These are phyloP conservation scores for Chaunax sp. DNA, from an alignment of 2,797 vertebrate genomes.

Conservation along the genomic window DNA sequence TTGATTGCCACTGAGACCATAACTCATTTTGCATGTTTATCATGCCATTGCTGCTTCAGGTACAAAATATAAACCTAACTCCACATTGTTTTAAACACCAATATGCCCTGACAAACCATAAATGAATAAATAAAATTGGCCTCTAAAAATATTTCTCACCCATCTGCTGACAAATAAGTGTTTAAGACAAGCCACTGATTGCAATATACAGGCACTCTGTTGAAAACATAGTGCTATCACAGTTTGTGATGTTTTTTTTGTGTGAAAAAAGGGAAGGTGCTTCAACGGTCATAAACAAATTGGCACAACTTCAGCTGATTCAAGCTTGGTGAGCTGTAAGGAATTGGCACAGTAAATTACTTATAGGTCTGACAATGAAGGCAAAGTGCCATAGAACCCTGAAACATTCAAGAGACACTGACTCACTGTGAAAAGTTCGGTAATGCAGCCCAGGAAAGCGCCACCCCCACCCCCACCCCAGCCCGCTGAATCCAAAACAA, in stretches of 20 bases:
- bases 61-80: not conserved
- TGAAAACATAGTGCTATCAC: not conserved
- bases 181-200: not conserved
- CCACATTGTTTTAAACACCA: not conserved
- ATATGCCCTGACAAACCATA: not conserved
- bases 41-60: not conserved
- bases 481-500: conserved; percentile 63
- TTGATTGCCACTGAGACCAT: not conserved
- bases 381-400: conserved; percentile 62
- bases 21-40: not conserved
- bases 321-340: conserved; percentile 44
- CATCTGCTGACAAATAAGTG: not conserved
- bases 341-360: conserved; percentile 54
- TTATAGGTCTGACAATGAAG: conserved; percentile 65
- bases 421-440: conserved; percentile 61
- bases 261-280: conserved; percentile 5
- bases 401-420: conserved; percentile 66
- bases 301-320: conserved; percentile 51
- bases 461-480: conserved; percentile 23
- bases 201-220: not conserved
- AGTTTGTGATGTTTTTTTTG: not conserved
- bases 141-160: not conserved
- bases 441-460: conserved; percentile 47
- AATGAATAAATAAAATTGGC: not conserved
- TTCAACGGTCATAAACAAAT: conserved; percentile 30